Evolutionary conservation across 2,888 invertebrate species (phyloP).

Genomic region (Aethes cnicana): DNA sequence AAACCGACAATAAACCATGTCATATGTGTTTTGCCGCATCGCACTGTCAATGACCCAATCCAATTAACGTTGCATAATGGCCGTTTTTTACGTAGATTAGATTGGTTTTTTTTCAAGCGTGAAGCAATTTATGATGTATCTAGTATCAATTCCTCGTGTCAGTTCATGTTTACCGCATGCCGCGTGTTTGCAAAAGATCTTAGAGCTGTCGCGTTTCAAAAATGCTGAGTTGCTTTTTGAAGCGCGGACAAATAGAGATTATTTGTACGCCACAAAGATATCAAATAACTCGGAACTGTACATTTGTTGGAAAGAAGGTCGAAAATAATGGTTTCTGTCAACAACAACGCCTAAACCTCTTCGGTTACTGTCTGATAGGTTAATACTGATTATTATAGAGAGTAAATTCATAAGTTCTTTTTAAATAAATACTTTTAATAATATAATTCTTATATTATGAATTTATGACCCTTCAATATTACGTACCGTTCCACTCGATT

Average conservation of each 20-base stretch:
- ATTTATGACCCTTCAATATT: too few species aligned
- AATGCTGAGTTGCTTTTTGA: slow-evolving; percentile 19
- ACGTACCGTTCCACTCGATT: too few species aligned
- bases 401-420: too few species aligned
- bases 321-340: slow-evolving; percentile 24
- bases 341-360: slow-evolving; percentile 23
- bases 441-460: too few species aligned
- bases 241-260: slow-evolving; percentile 12
- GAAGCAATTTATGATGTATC: slow-evolving; percentile 59
- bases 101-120: slow-evolving; percentile 57
- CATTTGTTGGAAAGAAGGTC: slow-evolving; percentile 22
- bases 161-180: slow-evolving; percentile 41
- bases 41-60: slow-evolving; percentile 66
- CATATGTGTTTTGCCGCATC: slow-evolving; percentile 56
- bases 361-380: slow-evolving; percentile 10
- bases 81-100: slow-evolving; percentile 56
- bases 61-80: slow-evolving; percentile 74
- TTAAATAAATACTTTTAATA: too few species aligned
- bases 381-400: not conserved
- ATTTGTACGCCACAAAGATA: slow-evolving; percentile 19
- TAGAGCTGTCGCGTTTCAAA: slow-evolving; percentile 3
- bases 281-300: slow-evolving; percentile 11
- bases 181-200: slow-evolving; percentile 12
- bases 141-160: slow-evolving; percentile 39
- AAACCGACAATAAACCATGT: slow-evolving; percentile 44